Percentiles rank a stretch among this genome's conserved stretches.
These are phyloP conservation scores for Periophthalmus magnuspinnatus DNA, from an alignment of 2,797 vertebrate species.

Conservation along the genomic window DNA sequence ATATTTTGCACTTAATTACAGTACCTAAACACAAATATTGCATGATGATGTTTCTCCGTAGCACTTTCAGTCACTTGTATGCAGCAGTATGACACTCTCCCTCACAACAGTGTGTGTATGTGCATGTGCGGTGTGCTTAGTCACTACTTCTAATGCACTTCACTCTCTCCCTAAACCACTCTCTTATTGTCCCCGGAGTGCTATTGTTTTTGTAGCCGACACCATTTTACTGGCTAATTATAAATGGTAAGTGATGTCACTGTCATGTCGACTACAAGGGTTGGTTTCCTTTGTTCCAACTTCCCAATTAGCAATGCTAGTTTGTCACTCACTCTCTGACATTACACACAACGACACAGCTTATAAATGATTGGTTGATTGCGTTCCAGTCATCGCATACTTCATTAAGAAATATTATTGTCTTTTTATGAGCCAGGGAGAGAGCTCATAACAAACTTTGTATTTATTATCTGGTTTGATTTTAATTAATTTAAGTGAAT, in stretches of 20 bases:
- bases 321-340: constrained; percentile 14
- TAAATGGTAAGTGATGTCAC: constrained; percentile 15
- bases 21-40: not conserved
- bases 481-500: constrained; percentile 15
- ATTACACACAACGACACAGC: constrained; percentile 6
- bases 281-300: constrained; percentile 9
- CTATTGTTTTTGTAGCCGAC: constrained; percentile 2
- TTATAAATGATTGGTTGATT: constrained; percentile 10
- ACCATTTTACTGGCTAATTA: constrained; percentile 10
- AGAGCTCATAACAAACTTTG: constrained; percentile 11
- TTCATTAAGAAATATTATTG: constrained; percentile 15
- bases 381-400: constrained; percentile 8
- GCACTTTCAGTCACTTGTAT: not conserved
- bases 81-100: not conserved
- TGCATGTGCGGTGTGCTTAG: not conserved
- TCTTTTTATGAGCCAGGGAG: constrained; percentile 3
- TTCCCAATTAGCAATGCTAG: constrained; percentile 7
- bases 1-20: not conserved
- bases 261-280: constrained; percentile 1
- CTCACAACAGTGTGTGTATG: constrained; percentile 1
- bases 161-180: constrained; percentile 7
- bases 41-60: not conserved
- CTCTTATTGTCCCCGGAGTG: not conserved
- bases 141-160: constrained; percentile 9
- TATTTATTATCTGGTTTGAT: constrained; percentile 12